Base-by-base conservation (phyloP, 1,140 invertebrate species). In the Eueides isabella region DNA sequence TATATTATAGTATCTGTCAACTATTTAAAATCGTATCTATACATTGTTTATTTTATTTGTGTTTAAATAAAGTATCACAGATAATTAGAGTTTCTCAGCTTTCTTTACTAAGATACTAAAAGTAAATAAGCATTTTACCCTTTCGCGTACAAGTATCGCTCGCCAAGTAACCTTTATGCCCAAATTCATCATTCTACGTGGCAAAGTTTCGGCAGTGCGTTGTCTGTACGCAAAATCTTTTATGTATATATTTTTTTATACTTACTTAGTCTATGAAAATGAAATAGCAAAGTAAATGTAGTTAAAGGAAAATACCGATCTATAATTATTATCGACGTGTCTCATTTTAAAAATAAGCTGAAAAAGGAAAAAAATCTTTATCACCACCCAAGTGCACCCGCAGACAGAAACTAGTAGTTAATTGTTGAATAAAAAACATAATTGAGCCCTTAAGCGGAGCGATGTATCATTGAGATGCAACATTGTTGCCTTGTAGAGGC, bases 371-470 rank as follows among this genome's bases (percentile, higher is more conserved):
- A 31, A 30, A 63, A 31, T 31, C 48, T 61, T 33, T 68, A 69
- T 69, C 48, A 67, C 66, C 66, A 55, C 66, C 67, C 67, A 61
- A 61, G 44, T 33, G 19, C 6, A 61, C 11, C 67, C 44, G 30
- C 67, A n/a, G 44, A 55, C 67, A 23, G 44, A 0, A 44, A 16
- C 30, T 69, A 69, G 67, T 31, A 61, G 29, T 69, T 69, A 69
- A 61, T 69, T 61, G 12, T 29, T 69, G 11, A 69, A 26, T 61
- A 69, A 61, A 69, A 55, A 61, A 33, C 19, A 12, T 69, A 69
- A 69, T 69, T 61, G 67, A 69, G 30, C 44, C 67, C 67, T 35
- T 69, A 69, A 69, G 67, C 38, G n/a, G 16, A 61, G n/a, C 23
- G 31, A 35, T 69, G 44, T 16, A 61, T 69, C 48, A 69, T 61